Evolutionary conservation across 2,888 invertebrate species (phyloP), one percentile per base, ranked within the genome.

Genomic region (Auanema sp.): DNA sequence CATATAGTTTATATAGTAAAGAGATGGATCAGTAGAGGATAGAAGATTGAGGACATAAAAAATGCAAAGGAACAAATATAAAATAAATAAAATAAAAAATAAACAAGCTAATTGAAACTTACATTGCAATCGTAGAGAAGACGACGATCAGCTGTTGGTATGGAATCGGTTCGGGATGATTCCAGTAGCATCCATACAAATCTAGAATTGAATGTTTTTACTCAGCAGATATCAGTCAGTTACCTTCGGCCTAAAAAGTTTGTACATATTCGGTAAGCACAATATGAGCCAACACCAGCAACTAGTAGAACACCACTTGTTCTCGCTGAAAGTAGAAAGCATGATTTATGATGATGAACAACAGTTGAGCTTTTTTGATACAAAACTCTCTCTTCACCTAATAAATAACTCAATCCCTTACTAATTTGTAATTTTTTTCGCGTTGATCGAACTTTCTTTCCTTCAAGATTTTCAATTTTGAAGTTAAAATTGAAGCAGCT

Each of bases 221-320:
- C n/a, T n/a, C 43, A 47, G 47, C 4, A 21, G 47, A 47, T 8
- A 53, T 18, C n/a, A n/a, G n/a, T n/a, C n/a, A n/a, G 10, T 4
- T 25, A 65, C 25, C 65, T 50, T n/a, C 68, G 61, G 21, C 69
- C 68, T 16, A 72, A 64, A 43, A 69, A 69, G 33, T 73, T 71
- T 8, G 72, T 69, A 43, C 77, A 77, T 16, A 81, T 73, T 33
- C 81, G 64, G 60, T 81, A 81, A 41, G 80, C 81, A 53, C 77
- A 77, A 64, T 81, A 81, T n/a, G 79, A 81, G 21, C 81, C 81
- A 43, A 82, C 77, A n/a, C 81, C 80, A 53, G 77, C 80, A 21
- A 82, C 75, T 23, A 81, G 70, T n/a, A 81, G 69, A 2, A 81
- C 75, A 42, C 81, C 79, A 50, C 77, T 76, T 14, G 81, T 77